Evolutionary conservation across 92 coral and sea anemone genomes (phyloP), one percentile per base, ranked within the genome.

Genomic region (Zoanthus sociatus): DNA sequence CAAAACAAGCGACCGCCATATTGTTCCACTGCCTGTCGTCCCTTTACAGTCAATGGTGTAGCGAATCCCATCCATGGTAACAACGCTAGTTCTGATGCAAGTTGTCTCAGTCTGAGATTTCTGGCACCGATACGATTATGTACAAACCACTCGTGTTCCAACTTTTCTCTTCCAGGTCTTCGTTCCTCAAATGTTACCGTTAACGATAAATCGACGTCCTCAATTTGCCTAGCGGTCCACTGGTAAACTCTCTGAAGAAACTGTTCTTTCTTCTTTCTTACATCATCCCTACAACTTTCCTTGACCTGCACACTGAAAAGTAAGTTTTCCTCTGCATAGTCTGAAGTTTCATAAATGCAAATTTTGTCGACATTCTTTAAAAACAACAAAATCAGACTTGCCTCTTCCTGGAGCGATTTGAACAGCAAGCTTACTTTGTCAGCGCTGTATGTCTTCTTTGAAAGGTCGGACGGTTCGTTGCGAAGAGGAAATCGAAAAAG

Each of bases 31-130:
- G 86, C 82, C 60, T 53, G 60, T 61, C 88, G 88, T 53, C 74
- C 78, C 1, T 58, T 71, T 1, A 12, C 71, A 33, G 87, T 88
- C 77, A 96, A 53, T 0, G 98, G 98, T 48, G 95, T 87, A 48
- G 98, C 98, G 50, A 94, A 82, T 1, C 95, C 98, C 50, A 94
- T 89, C 98, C 98, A 96, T 4, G 98, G 98, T 7, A 96, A 92
- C 71, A 96, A 84, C 47, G 92, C 90, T 55, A 96, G 74, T 54
- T 86, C 77, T 11, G 76, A 50, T 12, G 94, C 92, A 44, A 91
- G 78, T 50, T 84, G 48, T 77, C 90, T 87, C 12, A 94, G 87
- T 3, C 79, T 53, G 70, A 73, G 6, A 73, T 94, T 86, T 4
- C 64, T 78, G 8, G 94, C 93, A 33, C 96, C 98, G 68, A 96